Evolutionary conservation across 2,888 invertebrate genomes (phyloP).

Genomic region (Napeogenes inachia): DNA sequence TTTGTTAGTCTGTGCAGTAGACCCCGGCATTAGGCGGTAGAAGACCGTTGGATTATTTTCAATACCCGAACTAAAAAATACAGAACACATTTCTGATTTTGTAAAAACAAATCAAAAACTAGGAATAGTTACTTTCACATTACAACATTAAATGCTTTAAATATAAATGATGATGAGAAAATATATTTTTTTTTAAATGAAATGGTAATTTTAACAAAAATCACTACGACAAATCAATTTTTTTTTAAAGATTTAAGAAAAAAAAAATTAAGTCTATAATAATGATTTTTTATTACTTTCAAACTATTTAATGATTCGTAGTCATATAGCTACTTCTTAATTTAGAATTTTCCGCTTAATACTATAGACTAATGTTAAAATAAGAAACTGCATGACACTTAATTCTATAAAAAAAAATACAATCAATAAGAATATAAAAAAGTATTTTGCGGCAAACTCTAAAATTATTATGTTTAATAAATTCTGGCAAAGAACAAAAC

Average conservation of each 20-base stretch:
- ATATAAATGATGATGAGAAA: slow-evolving; percentile 19
- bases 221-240: neutral
- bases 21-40: slow-evolving; percentile 96
- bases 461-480: neutral
- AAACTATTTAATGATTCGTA: neutral
- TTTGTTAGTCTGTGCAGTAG: slow-evolving; percentile 97
- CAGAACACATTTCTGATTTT: slow-evolving; percentile 41
- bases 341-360: neutral
- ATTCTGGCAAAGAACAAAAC: slow-evolving; percentile 5
- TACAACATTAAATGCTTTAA: slow-evolving; percentile 45
- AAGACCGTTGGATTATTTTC: slow-evolving; percentile 97
- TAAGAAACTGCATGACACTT: no score
- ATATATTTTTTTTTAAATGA: slow-evolving; percentile 15
- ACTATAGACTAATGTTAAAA: neutral
- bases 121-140: slow-evolving; percentile 46
- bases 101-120: slow-evolving; percentile 15
- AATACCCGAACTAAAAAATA: slow-evolving; percentile 90
- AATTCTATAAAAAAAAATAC: no score
- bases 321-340: slow-evolving; percentile 1
- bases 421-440: no score
- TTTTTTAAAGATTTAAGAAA: neutral
- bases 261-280: neutral
- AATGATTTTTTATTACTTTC: neutral
- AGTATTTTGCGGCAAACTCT: no score
- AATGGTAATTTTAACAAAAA: neutral